These are phyloP conservation scores for Amblyraja radiata DNA, from an alignment of 2,797 vertebrate genomes.

Conservation along the genomic window DNA sequence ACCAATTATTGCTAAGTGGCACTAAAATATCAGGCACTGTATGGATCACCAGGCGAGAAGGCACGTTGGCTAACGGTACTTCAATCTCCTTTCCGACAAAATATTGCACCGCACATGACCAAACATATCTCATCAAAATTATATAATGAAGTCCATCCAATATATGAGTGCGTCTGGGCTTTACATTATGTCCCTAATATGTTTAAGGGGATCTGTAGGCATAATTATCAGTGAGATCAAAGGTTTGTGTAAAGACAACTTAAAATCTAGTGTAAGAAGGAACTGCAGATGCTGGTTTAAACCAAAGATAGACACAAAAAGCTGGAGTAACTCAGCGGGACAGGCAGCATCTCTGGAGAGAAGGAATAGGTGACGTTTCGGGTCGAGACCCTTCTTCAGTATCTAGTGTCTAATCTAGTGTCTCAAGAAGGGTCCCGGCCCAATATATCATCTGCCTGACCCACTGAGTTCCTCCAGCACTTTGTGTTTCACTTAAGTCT, in stretches of 20 bases:
- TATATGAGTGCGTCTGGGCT: neutral
- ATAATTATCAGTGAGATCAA: neutral
- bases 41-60: neutral
- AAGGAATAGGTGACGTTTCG: no score
- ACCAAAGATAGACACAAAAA: no score
- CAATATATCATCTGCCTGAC: no score
- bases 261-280: neutral
- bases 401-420: no score
- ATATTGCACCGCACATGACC: neutral
- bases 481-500: no score
- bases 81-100: neutral
- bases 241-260: neutral
- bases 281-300: no score
- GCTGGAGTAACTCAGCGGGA: no score
- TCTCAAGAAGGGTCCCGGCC: no score
- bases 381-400: no score
- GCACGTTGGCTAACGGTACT: neutral
- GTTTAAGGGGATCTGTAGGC: no score
- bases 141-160: neutral
- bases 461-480: no score
- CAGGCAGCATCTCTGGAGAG: no score
- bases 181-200: neutral
- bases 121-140: neutral
- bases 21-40: neutral
- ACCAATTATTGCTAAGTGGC: neutral